Conservation (phyloP, 2,113 vertebrate genomes). For the Pycnonotus jocosus region DNA sequence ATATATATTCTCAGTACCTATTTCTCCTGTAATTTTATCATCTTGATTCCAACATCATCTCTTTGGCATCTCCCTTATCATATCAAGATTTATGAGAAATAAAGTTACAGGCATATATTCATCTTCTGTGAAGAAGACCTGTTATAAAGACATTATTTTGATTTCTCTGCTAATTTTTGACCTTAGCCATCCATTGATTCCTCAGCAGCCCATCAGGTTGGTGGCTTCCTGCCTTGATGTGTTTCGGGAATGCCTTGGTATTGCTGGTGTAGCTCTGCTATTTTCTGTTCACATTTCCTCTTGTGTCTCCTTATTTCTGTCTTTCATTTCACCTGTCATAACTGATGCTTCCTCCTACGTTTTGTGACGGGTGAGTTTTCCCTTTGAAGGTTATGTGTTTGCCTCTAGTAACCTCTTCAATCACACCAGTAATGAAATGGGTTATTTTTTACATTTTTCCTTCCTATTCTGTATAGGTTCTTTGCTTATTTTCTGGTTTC, state of each 20-base stretch:
- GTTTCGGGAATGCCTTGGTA: not conserved
- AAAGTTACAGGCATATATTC: not conserved
- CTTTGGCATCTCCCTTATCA: not conserved
- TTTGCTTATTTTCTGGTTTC: not conserved
- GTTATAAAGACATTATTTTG: not conserved
- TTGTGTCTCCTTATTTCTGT: not conserved
- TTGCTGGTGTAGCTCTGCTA: not conserved
- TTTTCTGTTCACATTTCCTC: not conserved
- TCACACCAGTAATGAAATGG: not conserved
- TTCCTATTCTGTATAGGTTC: not conserved
- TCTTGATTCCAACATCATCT: not conserved
- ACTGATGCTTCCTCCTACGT: not conserved
- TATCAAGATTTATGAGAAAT: not conserved
- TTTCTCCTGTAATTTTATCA: not conserved
- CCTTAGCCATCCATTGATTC: not conserved
- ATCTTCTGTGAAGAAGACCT: not conserved
- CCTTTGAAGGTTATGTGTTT: not conserved
- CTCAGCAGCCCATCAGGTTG: not conserved
- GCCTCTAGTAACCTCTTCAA: not conserved
- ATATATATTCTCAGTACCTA: not conserved
- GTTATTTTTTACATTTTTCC: not conserved
- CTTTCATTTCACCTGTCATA: slow-evolving; percentile 13
- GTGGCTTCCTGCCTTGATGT: not conserved
- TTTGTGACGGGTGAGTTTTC: not conserved
- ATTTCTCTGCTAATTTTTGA: not conserved